These are phyloP conservation scores for Caracal caracal DNA, from an alignment of 2,113 vertebrate genomes.

Conservation along the genomic window DNA sequence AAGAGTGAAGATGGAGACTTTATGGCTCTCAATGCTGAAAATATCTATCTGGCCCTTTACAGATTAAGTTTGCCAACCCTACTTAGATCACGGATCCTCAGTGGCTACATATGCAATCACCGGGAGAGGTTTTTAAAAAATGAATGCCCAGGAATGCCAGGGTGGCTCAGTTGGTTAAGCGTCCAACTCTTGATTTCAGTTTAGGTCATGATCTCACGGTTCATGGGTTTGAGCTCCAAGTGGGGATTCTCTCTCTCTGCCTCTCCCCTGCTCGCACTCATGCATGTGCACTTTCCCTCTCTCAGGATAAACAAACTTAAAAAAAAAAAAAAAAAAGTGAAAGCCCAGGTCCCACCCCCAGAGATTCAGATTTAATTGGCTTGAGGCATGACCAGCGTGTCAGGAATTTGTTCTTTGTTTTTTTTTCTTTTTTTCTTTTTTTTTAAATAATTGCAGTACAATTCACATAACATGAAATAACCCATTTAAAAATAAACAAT, in stretches of 20 bases:
- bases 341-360: background rate
- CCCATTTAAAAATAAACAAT: background rate
- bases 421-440: background rate
- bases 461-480: slow-evolving; percentile 18
- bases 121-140: background rate
- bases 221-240: too few species aligned
- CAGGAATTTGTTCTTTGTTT: background rate
- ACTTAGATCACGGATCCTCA: background rate
- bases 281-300: too few species aligned
- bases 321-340: background rate
- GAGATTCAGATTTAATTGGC: slow-evolving; percentile 4
- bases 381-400: background rate
- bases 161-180: too few species aligned
- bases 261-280: too few species aligned
- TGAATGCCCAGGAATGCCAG: background rate
- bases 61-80: background rate
- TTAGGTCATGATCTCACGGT: too few species aligned
- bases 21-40: background rate
- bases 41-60: background rate
- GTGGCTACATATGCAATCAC: background rate
- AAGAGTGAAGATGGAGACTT: background rate
- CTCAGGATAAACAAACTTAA: too few species aligned
- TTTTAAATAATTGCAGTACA: background rate
- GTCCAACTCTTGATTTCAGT: too few species aligned
- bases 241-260: too few species aligned